Percentiles rank a stretch among this genome's conserved stretches.
Conservation (phyloP, 2,888 invertebrate species). For the Athrips mouffetella region DNA sequence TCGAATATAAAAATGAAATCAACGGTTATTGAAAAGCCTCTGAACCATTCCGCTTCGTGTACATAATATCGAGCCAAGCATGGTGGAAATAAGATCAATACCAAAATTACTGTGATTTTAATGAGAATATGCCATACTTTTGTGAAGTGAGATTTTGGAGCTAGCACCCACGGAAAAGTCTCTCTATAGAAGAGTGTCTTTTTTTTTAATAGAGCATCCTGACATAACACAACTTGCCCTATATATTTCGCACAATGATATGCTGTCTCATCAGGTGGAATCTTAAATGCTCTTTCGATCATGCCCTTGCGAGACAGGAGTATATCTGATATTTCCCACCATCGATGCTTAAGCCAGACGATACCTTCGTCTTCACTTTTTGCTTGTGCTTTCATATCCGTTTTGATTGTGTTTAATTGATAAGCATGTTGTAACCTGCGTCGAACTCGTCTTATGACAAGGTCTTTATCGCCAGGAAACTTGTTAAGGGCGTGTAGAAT, state of each 20-base stretch:
- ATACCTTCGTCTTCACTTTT: constrained; percentile 11
- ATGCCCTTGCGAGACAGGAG: too few species aligned
- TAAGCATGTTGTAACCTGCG: constrained; percentile 11
- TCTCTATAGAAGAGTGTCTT: constrained; percentile 51
- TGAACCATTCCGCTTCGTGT: constrained; percentile 38
- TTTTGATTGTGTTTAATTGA: constrained; percentile 13
- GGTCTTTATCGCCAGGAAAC: constrained; percentile 12
- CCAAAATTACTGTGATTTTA: constrained; percentile 39
- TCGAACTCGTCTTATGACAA: background rate
- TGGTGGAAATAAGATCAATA: constrained; percentile 49
- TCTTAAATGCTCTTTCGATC: background rate
- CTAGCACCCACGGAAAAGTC: constrained; percentile 56
- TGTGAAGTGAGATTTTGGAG: constrained; percentile 44
- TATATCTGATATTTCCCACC: constrained; percentile 37
- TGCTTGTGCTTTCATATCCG: background rate
- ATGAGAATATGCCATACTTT: constrained; percentile 49
- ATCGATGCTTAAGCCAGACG: constrained; percentile 14
- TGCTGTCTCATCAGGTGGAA: constrained; percentile 43
- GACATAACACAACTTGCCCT: constrained; percentile 58
- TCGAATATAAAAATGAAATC: constrained; percentile 49
- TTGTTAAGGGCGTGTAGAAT: constrained; percentile 8
- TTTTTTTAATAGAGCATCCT: constrained; percentile 43
- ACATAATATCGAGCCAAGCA: constrained; percentile 27
- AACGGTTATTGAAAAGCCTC: constrained; percentile 42
- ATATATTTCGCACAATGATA: constrained; percentile 66